Percentiles rank a stretch among this genome's conserved stretches.
Conservation (phyloP, 2,888 invertebrate genomes). For the Ligdia adustata region DNA sequence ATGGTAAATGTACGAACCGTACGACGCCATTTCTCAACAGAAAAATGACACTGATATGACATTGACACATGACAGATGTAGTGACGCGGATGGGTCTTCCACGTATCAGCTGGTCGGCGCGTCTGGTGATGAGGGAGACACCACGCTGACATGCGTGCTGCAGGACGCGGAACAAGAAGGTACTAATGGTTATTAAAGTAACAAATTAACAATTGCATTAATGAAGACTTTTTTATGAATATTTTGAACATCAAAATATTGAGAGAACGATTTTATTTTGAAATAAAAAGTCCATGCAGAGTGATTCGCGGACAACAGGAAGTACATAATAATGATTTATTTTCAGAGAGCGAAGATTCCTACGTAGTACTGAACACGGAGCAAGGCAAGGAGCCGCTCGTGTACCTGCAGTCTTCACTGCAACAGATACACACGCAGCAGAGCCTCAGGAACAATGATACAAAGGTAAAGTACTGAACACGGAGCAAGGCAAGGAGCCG, state of each 20-base stretch:
- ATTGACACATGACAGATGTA: too few species aligned
- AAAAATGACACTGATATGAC: too few species aligned
- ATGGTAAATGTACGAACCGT: too few species aligned
- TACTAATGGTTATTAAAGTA: too few species aligned
- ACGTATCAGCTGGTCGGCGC: constrained; percentile 56
- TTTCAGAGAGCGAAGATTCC: constrained; percentile 53
- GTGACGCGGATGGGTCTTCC: constrained; percentile 43
- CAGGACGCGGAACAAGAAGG: constrained; percentile 49
- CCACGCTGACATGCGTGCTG: constrained; percentile 67
- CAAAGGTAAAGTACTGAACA: constrained; percentile 51
- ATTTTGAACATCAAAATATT: too few species aligned
- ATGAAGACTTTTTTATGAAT: too few species aligned
- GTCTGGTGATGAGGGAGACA: constrained; percentile 38
- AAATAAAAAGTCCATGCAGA: too few species aligned
- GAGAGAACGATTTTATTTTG: too few species aligned
- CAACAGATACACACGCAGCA: constrained; percentile 17
- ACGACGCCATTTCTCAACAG: too few species aligned
- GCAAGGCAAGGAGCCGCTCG: constrained; percentile 50
- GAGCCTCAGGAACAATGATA: constrained; percentile 7
- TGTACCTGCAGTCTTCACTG: constrained; percentile 52
- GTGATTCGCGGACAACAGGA: too few species aligned
- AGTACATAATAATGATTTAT: too few species aligned
- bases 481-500: constrained; percentile 49
- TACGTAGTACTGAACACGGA: constrained; percentile 63
- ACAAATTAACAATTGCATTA: too few species aligned